Base-by-base conservation (phyloP, 1,140 invertebrate species). In the Drosophila pectinifera region DNA sequence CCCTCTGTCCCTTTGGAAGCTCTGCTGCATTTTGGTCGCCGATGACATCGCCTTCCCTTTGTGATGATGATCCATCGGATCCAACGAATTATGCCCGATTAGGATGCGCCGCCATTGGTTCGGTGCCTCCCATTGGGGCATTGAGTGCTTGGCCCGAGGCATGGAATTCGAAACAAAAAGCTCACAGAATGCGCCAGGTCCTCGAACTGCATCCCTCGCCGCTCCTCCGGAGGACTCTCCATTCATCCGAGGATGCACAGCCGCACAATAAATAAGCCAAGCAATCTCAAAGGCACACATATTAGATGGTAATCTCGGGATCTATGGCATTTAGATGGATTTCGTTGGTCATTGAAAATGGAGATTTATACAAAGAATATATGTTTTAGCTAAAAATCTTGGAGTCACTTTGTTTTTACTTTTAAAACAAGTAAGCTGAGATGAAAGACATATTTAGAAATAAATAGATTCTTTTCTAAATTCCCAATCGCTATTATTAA, bases 41-140 rank as follows among this genome's bases (percentile, higher is more conserved):
- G 62, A 72, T 81, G 72, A 49, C 65, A 68, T 67, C 80, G 46
- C 63, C 49, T 59, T 56, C 76, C 76, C 39, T 75, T 84, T 85
- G 80, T 83, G 43, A 78, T 70, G 61, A 69, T 72, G 61, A 69
- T 56, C 73, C 67, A 53, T 69, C 10, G 67, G 43, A 74, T 63
- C 61, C 74, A 86, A 86, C 74, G 57, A 75, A 72, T 83, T 79
- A 82, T 83, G 58, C 45, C 43, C 73, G 45, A 54, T 49, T 63
- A 63, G 70, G 31, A 76, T 57, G 48, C 28, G 48, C 28, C 28
- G 16, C 26, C 26, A 4, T 18, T 20, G 16, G 48, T 10, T 18
- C 26, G 48, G n/a, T 13, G n/a, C 26, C 20, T 26, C 26, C 48
- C 48, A 49, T 31, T 31, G 54, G n/a, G n/a, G n/a, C n/a, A n/a